Evolutionary conservation across 23 tunicate species (phyloP).

Genomic region (Trididemnum miniatum): DNA sequence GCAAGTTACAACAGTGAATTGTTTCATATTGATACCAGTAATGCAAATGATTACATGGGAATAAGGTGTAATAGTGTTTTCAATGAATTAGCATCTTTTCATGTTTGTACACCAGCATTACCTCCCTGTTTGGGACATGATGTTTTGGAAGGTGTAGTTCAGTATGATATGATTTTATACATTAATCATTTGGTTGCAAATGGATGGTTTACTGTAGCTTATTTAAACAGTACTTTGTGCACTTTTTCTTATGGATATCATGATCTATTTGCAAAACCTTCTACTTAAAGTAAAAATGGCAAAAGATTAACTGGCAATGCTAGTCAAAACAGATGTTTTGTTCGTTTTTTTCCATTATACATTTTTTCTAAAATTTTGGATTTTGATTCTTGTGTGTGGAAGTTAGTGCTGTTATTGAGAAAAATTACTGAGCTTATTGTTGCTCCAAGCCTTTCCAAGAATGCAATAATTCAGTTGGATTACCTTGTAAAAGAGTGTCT

Average conservation of each 20-base stretch:
- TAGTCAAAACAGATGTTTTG: constrained; percentile 18
- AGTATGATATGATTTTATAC: constrained; percentile 17
- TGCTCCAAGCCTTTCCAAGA: not conserved
- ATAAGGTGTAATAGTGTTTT: constrained; percentile 2
- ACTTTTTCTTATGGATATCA: not conserved
- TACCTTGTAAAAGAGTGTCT: not conserved
- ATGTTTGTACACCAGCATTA: constrained; percentile 13
- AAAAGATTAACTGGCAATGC: constrained; percentile 19
- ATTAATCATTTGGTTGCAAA: not conserved
- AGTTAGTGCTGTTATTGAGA: not conserved
- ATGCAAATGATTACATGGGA: not conserved
- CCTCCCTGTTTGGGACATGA: constrained; percentile 30
- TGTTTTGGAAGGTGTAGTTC: constrained; percentile 20
- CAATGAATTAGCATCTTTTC: constrained; percentile 11
- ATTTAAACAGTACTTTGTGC: constrained; percentile 1
- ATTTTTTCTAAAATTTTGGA: constrained; percentile 9
- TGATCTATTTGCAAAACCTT: constrained; percentile 6
- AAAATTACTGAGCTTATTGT: not conserved
- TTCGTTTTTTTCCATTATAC: constrained; percentile 9
- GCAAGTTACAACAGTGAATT: not conserved
- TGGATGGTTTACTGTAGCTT: constrained; percentile 19
- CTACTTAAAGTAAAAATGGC: not conserved
- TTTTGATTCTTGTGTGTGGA: not conserved
- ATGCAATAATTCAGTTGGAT: constrained; percentile 7
- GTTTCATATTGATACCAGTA: not conserved